Evolutionary conservation across 2,888 invertebrate species (phyloP), one percentile per base, ranked within the genome.

Genomic region (Celastrina argiolus): DNA sequence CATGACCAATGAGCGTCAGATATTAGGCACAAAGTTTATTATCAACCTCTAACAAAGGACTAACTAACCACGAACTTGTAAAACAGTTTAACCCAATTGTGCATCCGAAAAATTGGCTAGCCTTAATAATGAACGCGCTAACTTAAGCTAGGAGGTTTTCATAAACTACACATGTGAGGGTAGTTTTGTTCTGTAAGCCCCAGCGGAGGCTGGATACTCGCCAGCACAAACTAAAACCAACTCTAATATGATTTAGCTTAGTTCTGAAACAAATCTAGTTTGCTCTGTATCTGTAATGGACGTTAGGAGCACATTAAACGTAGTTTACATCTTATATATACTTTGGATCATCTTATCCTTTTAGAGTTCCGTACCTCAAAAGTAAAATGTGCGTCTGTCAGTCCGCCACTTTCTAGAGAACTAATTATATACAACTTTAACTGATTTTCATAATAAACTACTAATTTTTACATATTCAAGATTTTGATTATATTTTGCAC

Each of bases 191-290:
- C 22, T 28, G 65, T 41, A 56, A 65, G 41, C 65, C 58, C 41
- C 41, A 58, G 28, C 41, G 34, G 56, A 65, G 56, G 58, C 65
- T 65, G 65, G 58, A 65, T 65, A 58, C 39, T 58, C 72, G 85
- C 87, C 87, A 86, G 84, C 81, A 83, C 77, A 83, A 85, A 84
- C 82, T 82, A 76, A 71, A 75, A 77, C 76, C 76, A 82, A 83
- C 81, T 82, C 75, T 85, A 83, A 86, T 84, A 86, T 84, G 78
- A 87, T 87, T 87, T 79, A 82, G 82, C 81, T 81, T 80, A 80
- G 82, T 81, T 81, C 78, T 74, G 76, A 83, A 85, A 85, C 85
- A 84, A 84, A 83, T 81, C 80, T 76, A 73, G 70, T 73, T 73
- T 71, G 70, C 72, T 63, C 58, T 69, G 61, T 61, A 61, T 36